These are phyloP conservation scores for Mechanitis mazaeus DNA, from an alignment of 2,888 invertebrate species.

Conservation along the genomic window DNA sequence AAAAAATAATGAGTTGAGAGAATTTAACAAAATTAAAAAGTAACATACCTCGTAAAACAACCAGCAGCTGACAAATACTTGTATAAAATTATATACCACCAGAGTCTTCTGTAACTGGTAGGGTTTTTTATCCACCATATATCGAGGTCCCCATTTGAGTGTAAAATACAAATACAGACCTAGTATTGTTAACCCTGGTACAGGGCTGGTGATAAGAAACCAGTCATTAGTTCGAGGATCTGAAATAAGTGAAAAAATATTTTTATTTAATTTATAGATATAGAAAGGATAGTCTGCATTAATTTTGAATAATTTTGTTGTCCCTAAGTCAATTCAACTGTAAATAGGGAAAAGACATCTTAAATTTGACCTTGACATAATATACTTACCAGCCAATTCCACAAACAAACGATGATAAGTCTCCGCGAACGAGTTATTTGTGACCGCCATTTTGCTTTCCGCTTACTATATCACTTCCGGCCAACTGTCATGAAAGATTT, in stretches of 20 bases:
- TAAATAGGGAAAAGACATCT: not conserved
- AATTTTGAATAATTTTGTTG: not conserved
- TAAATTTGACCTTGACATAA: not conserved
- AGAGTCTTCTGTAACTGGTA: constrained; percentile 86
- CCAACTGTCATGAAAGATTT: constrained; percentile 50
- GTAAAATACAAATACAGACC: constrained; percentile 84
- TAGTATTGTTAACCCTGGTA: constrained; percentile 81
- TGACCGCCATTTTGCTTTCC: constrained; percentile 66
- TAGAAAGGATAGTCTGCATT: no score
- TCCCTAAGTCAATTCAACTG: constrained; percentile 9
- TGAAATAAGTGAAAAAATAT: constrained; percentile 44
- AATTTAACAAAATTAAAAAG: constrained; percentile 1
- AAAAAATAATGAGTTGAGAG: no score
- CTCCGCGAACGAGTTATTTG: constrained; percentile 78
- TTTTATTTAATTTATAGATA: not conserved
- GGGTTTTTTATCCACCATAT: constrained; percentile 92
- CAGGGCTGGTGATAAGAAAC: constrained; percentile 84
- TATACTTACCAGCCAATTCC: constrained; percentile 79
- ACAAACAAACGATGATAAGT: constrained; percentile 80
- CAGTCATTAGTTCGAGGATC: constrained; percentile 83
- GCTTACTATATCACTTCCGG: constrained; percentile 31
- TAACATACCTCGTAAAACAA: constrained; percentile 84
- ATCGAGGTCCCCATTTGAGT: constrained; percentile 86
- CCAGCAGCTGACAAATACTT: constrained; percentile 89
- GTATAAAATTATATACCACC: constrained; percentile 90